Base-by-base conservation (phyloP, 2,888 invertebrate genomes). In the Catocala fraxini region DNA sequence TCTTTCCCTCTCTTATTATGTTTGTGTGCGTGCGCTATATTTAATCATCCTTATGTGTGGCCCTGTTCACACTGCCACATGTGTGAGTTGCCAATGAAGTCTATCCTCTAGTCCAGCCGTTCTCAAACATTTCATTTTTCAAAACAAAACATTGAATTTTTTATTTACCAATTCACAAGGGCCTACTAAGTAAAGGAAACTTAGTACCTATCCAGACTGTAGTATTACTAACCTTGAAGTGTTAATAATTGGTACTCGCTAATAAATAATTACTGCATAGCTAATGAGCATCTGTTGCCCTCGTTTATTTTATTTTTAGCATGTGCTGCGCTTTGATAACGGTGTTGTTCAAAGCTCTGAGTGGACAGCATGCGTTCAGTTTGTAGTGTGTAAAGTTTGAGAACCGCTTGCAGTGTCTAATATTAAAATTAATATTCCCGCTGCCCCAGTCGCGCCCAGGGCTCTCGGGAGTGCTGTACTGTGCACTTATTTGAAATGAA, bases 381-480 rank as follows among this genome's bases (percentile, higher is more conserved):
- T 62, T 35, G 15, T 6, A 54, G 34, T 35, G 51, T 5, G 53
- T 46, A 82, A 80, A 91, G 85, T 91, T 94, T 93, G 92, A 87
- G 89, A 85, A 84, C 39, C 89, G 65, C 73, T 75, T 67, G 87
- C 71, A 68, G 88, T 85, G 83, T 88, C 93, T 94, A 93, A 89
- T 92, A 93, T 92, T 94, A 93, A 93, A 93, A 90, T 92, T 90
- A 88, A 90, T 93, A 90, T 89, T 84, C 90, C 87, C 89, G 88
- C 87, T 85, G 90, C 85, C 88, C 91, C 94, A 93, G 93, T 93
- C 89, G 89, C 82, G 89, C 84, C 85, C 89, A 80, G 89, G 84
- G 86, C 89, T 87, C 84, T 85, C 86, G 81, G 82, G 85, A 88
- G 89, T 85, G 82, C 80, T 84, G 89, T 88, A 72, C 84, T 83